phyloP scores from a whole-genome alignment of 1,140 invertebrate species.

The Drosophila albomicans region DNA sequence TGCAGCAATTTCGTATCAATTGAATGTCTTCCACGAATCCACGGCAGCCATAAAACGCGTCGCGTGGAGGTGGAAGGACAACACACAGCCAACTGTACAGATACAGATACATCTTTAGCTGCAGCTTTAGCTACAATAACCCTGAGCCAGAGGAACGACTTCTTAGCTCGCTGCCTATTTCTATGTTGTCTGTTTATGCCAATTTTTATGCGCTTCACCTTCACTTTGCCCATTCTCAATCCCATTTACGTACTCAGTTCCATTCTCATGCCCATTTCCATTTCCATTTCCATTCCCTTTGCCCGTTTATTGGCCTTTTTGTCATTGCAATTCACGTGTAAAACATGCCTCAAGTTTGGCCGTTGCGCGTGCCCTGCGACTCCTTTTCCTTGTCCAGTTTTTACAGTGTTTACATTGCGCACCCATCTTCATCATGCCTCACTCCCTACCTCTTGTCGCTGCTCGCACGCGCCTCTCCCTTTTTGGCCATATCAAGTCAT shows the following conservation, averaged over 20 bases:
- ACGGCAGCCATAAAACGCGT: conserved; percentile 70
- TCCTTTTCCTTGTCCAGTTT: conserved; percentile 32
- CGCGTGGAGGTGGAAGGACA: conserved; percentile 60
- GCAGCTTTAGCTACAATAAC: conserved; percentile 4
- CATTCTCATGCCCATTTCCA: conserved; percentile 28
- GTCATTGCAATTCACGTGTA: conserved; percentile 74
- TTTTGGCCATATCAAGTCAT: conserved; percentile 57
- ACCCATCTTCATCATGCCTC: conserved; percentile 35
- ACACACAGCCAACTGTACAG: background rate
- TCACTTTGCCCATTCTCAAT: conserved; percentile 48
- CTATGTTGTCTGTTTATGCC: conserved; percentile 51
- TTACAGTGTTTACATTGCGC: conserved; percentile 50
- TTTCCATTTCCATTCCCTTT: conserved; percentile 24
- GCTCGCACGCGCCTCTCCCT: conserved; percentile 24
- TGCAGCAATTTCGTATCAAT: conserved; percentile 82
- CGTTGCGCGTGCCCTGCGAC: conserved; percentile 16
- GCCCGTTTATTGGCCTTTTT: conserved; percentile 71
- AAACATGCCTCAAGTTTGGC: conserved; percentile 58
- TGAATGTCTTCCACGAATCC: conserved; percentile 75
- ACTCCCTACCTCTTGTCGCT: conserved; percentile 6
- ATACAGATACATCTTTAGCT: conserved; percentile 19
- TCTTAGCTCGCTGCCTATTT: conserved; percentile 30
- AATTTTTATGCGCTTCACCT: conserved; percentile 73
- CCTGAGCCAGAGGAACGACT: conserved; percentile 28
- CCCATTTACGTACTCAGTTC: conserved; percentile 7